These are phyloP conservation scores for Trialeurodes vaporariorum DNA, from an alignment of 1,140 invertebrate genomes.

Conservation along the genomic window DNA sequence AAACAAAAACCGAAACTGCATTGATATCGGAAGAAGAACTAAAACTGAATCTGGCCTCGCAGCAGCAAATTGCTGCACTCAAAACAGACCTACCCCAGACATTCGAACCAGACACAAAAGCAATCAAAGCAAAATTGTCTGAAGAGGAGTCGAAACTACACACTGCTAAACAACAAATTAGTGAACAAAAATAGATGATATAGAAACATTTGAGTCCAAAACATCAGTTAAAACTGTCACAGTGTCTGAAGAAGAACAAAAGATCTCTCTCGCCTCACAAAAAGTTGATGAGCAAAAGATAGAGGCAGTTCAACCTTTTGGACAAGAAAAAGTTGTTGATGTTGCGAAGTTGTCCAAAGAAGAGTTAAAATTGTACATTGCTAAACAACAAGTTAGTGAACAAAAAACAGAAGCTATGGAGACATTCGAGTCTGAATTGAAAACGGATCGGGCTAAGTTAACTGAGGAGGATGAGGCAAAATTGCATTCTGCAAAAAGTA, in stretches of 20 bases:
- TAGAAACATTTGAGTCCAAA: too few relatives aligned
- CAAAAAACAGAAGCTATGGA: slow-evolving; percentile 8
- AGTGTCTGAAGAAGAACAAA: background rate
- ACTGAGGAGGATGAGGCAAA: too few relatives aligned
- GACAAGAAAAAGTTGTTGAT: background rate
- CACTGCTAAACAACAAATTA: slow-evolving; percentile 3
- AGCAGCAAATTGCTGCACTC: background rate
- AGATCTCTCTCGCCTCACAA: background rate
- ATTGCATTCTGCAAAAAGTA: slow-evolving; percentile 13
- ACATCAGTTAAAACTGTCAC: background rate
- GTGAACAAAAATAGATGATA: slow-evolving; percentile 4
- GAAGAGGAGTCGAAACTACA: too few relatives aligned
- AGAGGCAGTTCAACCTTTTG: background rate
- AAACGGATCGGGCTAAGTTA: too few relatives aligned
- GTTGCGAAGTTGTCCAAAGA: too few relatives aligned
- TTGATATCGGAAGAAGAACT: background rate
- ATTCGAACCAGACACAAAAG: background rate
- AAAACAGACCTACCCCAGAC: background rate
- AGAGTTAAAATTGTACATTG: too few relatives aligned
- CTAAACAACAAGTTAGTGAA: slow-evolving; percentile 3
- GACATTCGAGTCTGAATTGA: too few relatives aligned
- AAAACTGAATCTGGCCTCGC: background rate
- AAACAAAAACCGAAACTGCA: background rate
- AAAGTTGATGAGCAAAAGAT: background rate
- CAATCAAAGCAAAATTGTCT: too few relatives aligned